These are phyloP conservation scores for Cirrhinus molitorella DNA, from an alignment of 2,797 vertebrate genomes.

Conservation along the genomic window DNA sequence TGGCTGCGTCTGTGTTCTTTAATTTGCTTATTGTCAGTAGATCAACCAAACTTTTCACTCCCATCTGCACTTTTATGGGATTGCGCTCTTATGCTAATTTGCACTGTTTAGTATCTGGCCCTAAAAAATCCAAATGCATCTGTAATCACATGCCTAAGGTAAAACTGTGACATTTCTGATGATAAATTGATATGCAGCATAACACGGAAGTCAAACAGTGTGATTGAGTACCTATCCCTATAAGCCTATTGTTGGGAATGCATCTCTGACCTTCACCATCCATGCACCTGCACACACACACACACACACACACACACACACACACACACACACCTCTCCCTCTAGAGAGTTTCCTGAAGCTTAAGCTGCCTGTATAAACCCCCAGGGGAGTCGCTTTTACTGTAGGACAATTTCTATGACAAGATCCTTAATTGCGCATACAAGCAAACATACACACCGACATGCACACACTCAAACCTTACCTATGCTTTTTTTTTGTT, in stretches of 20 bases:
- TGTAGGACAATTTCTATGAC: constrained; percentile 17
- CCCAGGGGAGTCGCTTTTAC: constrained; percentile 29
- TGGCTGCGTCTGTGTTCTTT: not conserved
- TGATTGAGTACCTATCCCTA: constrained; percentile 26
- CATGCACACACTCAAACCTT: not conserved
- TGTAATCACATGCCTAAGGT: constrained; percentile 43
- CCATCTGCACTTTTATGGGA: not conserved
- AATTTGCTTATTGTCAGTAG: not conserved
- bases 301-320: constrained; percentile 39
- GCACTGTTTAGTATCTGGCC: not conserved
- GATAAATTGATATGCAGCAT: constrained; percentile 30
- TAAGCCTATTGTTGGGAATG: constrained; percentile 37
- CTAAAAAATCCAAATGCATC: not conserved
- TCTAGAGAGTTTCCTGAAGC: constrained; percentile 45
- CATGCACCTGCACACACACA: constrained; percentile 47
- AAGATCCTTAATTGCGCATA: constrained; percentile 21
- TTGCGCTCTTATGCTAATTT: not conserved
- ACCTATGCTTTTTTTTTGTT: not conserved
- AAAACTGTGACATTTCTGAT: constrained; percentile 39
- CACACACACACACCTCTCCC: constrained; percentile 7
- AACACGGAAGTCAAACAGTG: not conserved
- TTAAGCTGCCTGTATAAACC: constrained; percentile 19
- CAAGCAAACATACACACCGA: constrained; percentile 1
- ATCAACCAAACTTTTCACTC: not conserved
- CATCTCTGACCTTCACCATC: constrained; percentile 51